These are phyloP conservation scores for Eptesicus fuscus DNA, from an alignment of 2,113 vertebrate genomes.

Conservation along the genomic window DNA sequence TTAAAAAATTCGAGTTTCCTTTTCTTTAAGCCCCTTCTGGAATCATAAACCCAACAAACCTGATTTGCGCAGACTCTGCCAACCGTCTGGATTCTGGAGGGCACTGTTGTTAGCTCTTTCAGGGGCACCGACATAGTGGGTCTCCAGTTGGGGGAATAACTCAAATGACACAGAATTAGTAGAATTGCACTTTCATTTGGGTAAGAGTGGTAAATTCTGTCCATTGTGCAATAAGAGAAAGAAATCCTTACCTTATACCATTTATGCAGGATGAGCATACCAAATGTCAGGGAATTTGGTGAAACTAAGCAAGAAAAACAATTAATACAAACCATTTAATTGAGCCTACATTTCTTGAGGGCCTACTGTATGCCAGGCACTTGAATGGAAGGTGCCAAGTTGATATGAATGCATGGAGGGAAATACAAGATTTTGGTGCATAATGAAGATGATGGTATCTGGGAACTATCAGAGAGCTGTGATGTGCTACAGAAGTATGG, in stretches of 20 bases:
- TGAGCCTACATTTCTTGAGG: background rate
- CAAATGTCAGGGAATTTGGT: conserved; percentile 5
- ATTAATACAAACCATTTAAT: background rate
- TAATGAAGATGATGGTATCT: background rate
- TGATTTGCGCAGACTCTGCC: background rate
- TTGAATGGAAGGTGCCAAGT: background rate
- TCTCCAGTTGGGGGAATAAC: background rate
- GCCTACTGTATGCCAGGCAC: background rate
- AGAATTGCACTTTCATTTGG: background rate
- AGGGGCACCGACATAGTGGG: background rate
- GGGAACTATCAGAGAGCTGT: background rate
- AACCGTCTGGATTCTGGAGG: background rate
- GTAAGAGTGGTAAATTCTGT: background rate
- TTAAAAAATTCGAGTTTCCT: background rate
- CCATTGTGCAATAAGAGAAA: background rate
- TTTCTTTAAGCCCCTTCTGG: background rate
- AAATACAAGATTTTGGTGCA: background rate
- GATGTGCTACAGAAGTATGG: background rate
- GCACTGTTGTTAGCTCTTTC: background rate
- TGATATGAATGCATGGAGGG: background rate
- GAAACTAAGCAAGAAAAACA: background rate
- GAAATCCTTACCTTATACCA: background rate
- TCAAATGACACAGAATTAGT: background rate
- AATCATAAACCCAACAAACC: background rate
- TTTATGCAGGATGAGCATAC: background rate